Evolutionary conservation across 2,888 invertebrate genomes (phyloP).

Genomic region (Ennomos quercinarius): DNA sequence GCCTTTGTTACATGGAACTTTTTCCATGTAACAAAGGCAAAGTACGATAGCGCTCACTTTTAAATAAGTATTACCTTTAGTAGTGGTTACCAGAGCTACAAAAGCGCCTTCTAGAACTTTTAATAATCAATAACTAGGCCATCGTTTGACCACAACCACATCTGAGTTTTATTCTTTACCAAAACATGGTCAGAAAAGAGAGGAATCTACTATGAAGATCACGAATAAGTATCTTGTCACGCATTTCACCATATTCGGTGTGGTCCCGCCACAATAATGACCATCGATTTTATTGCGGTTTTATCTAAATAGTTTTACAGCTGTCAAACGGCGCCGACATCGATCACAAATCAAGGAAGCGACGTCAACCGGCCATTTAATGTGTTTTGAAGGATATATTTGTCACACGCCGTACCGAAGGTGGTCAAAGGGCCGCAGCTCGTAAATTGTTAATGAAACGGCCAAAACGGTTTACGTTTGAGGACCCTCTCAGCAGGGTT

Average conservation of each 20-base stretch:
- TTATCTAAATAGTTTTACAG: slow-evolving; percentile 1
- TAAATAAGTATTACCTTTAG: no score
- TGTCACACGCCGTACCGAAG: slow-evolving; percentile 48
- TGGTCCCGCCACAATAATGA: slow-evolving; percentile 14
- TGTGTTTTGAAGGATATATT: slow-evolving; percentile 49
- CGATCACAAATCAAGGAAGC: slow-evolving; percentile 5
- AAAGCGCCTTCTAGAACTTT: no score
- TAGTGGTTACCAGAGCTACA: no score
- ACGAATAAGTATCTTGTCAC: no score
- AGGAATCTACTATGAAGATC: no score
- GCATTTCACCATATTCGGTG: background rate
- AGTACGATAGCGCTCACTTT: no score
- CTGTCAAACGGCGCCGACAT: slow-evolving; percentile 14
- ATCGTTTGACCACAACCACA: background rate
- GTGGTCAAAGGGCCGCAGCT: slow-evolving; percentile 53
- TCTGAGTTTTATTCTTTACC: no score
- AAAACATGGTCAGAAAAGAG: no score
- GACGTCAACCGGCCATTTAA: slow-evolving; percentile 41
- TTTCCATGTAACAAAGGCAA: no score
- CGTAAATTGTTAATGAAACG: slow-evolving; percentile 72
- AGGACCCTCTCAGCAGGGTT: slow-evolving; percentile 53
- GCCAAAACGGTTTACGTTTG: slow-evolving; percentile 45
- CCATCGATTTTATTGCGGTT: slow-evolving; percentile 5
- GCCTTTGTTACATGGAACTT: no score
- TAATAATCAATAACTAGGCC: background rate